Conservation (phyloP, 2,113 vertebrate genomes). For the Balaenoptera acutorostrata region DNA sequence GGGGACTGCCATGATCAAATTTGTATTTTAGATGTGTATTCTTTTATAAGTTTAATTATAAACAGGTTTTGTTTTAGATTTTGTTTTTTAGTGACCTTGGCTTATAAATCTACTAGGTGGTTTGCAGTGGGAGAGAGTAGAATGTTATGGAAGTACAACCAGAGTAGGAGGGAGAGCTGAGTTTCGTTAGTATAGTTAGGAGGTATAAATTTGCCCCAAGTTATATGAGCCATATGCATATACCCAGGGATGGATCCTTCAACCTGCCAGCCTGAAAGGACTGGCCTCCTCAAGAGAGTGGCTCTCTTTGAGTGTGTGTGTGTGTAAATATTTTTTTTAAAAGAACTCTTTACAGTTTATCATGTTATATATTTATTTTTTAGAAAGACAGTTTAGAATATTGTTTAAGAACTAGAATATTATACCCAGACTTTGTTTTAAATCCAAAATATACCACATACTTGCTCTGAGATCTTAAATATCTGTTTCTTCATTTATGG, state of each 20-base stretch:
- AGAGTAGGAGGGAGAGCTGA: not conserved
- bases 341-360: not conserved
- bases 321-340: not conserved
- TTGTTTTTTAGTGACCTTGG: not conserved
- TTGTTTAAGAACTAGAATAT: not conserved
- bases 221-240: not conserved
- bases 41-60: not conserved
- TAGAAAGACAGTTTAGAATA: not conserved
- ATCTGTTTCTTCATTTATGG: not conserved
- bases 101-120: not conserved
- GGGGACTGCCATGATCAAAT: not conserved
- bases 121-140: not conserved
- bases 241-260: not conserved
- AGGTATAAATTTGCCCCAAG: not conserved
- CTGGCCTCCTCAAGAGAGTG: not conserved
- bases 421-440: not conserved
- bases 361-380: not conserved
- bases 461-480: not conserved
- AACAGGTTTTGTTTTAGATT: not conserved
- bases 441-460: not conserved
- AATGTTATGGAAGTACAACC: not conserved
- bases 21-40: not conserved
- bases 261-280: not conserved
- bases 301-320: not conserved
- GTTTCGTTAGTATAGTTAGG: not conserved